phyloP scores from a whole-genome alignment of 2,113 vertebrate genomes.

The Emberiza fucata region DNA sequence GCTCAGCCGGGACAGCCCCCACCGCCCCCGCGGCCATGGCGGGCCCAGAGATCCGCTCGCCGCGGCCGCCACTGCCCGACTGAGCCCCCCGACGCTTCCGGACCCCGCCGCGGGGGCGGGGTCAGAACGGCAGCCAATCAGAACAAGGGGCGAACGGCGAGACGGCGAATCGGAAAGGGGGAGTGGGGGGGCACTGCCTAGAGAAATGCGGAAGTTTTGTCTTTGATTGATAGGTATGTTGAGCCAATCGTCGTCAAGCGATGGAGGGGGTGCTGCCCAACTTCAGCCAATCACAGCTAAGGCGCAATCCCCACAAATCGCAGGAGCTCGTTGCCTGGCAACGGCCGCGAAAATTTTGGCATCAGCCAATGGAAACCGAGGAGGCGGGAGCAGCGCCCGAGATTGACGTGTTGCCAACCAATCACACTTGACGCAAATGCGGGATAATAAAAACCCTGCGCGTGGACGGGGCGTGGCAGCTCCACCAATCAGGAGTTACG shows the following conservation, averaged over 20 bases:
- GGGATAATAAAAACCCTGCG: accelerated
- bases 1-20: conserved; percentile 18
- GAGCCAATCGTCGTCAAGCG: accelerated
- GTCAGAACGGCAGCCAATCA: not conserved
- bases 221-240: accelerated
- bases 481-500: not conserved
- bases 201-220: accelerated
- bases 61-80: conserved; percentile 20
- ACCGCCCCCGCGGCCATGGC: conserved; percentile 61
- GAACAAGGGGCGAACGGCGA: not conserved
- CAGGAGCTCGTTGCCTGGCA: not conserved
- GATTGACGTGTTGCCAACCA: not conserved
- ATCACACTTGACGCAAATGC: not conserved
- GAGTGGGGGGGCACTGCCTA: accelerated
- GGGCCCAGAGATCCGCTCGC: not conserved
- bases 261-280: accelerated
- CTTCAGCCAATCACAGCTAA: not conserved
- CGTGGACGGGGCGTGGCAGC: accelerated
- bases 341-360: accelerated
- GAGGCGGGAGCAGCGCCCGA: not conserved
- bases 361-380: not conserved
- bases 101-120: not conserved
- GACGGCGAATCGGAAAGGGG: accelerated
- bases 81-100: conserved; percentile 14
- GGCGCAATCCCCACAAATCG: not conserved